Percentiles rank a stretch among this genome's conserved stretches.
phyloP scores from a whole-genome alignment of 2,888 invertebrate genomes.

The Slavum lentiscoides region DNA sequence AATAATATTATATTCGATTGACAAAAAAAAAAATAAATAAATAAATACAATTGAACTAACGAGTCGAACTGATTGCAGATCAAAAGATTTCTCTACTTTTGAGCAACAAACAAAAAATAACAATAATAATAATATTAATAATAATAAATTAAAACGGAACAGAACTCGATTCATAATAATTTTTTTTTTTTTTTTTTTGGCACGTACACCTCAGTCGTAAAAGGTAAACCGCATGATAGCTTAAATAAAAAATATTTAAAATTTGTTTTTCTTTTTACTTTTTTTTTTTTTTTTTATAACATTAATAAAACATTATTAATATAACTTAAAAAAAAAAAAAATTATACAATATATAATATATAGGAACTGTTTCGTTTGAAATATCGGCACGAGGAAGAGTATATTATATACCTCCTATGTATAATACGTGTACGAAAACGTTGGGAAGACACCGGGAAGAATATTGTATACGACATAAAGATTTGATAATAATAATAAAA shows the following conservation, averaged over 20 bases:
- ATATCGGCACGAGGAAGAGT: conserved; percentile 32
- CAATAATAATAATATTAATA: conserved; percentile 41
- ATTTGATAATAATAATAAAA: not conserved
- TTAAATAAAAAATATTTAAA: conserved; percentile 35
- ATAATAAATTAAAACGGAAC: conserved; percentile 31
- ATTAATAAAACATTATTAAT: conserved; percentile 5
- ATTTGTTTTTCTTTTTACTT: conserved; percentile 9
- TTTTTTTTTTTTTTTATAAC: conserved; percentile 27
- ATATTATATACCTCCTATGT: not conserved
- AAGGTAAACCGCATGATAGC: conserved; percentile 46
- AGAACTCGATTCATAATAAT: conserved; percentile 21
- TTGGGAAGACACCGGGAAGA: conserved; percentile 24
- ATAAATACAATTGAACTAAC: conserved; percentile 25
- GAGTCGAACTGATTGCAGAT: conserved; percentile 31
- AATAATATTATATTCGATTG: conserved; percentile 20
- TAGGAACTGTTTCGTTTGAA: conserved; percentile 48
- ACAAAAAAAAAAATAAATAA: not conserved
- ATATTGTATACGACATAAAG: not conserved
- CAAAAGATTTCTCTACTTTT: conserved; percentile 35
- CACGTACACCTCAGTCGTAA: conserved; percentile 49
- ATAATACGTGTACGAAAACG: conserved; percentile 17
- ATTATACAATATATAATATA: conserved; percentile 43
- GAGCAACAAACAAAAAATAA: conserved; percentile 44
- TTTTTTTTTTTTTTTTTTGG: conserved; percentile 19
- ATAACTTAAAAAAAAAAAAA: conserved; percentile 45